A percentile compares a stretch with the other conserved stretches of the same genome.
Evolutionary conservation across 2,113 vertebrate species (phyloP).

Genomic region (Diadophis punctatus): DNA sequence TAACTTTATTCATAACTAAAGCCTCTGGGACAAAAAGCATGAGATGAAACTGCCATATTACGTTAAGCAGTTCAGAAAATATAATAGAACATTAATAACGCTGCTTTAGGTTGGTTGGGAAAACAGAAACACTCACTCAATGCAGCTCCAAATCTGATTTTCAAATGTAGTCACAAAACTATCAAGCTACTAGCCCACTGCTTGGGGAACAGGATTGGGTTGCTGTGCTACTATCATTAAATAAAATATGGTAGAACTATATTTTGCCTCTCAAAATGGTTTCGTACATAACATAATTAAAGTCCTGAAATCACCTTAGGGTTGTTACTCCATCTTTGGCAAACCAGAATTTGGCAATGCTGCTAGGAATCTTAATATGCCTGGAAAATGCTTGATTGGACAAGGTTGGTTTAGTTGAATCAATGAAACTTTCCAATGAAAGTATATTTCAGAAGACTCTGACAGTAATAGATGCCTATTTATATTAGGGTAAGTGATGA

Average conservation of each 20-base stretch:
- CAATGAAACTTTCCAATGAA: not conserved
- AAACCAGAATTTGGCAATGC: not conserved
- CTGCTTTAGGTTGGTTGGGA: conserved; percentile 6
- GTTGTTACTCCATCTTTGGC: not conserved
- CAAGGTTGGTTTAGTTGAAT: not conserved
- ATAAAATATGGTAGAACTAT: not conserved
- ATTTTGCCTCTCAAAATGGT: not conserved
- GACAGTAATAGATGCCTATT: not conserved
- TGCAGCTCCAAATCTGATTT: not conserved
- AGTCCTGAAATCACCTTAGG: not conserved
- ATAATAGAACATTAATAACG: conserved; percentile 39
- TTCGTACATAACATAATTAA: not conserved
- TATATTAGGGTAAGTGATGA: not conserved
- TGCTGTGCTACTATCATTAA: not conserved
- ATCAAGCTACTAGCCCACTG: not conserved
- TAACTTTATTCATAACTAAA: conserved; percentile 38
- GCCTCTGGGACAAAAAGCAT: conserved; percentile 2
- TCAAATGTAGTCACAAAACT: not conserved
- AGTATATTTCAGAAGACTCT: not conserved
- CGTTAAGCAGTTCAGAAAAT: conserved; percentile 33
- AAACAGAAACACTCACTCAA: not conserved
- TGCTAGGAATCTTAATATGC: not conserved
- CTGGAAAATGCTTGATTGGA: not conserved
- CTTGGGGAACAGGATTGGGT: not conserved
- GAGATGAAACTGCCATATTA: conserved; percentile 24